These are phyloP conservation scores for Icerya purchasi DNA, from an alignment of 2,888 invertebrate species.

Conservation along the genomic window DNA sequence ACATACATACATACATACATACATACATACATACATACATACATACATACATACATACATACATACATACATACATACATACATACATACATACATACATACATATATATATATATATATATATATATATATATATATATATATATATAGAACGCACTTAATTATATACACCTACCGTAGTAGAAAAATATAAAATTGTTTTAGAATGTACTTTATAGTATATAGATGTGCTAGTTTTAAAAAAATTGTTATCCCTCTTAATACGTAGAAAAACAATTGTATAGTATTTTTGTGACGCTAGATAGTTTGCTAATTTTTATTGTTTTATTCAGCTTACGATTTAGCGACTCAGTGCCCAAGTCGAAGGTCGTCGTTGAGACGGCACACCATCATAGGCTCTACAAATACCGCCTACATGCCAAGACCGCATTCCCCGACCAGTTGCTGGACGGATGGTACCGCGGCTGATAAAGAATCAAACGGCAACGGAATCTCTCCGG, in stretches of 20 bases:
- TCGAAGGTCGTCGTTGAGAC: constrained; percentile 41
- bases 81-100: neutral
- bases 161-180: constrained; percentile 3
- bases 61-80: neutral
- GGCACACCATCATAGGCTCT: constrained; percentile 42
- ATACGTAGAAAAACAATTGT: too few species aligned
- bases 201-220: neutral
- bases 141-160: neutral
- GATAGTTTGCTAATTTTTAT: too few species aligned
- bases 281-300: too few species aligned
- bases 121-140: neutral
- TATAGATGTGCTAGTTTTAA: neutral
- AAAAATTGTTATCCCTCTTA: neutral
- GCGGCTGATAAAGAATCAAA: constrained; percentile 23
- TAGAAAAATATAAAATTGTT: neutral
- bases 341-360: constrained; percentile 60
- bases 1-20: too few species aligned
- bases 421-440: constrained; percentile 18
- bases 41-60: too few species aligned
- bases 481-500: constrained; percentile 25
- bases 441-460: constrained; percentile 46
- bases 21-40: too few species aligned
- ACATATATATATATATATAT: neutral
- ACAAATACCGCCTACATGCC: constrained; percentile 9
- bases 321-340: constrained; percentile 61